A percentile compares a stretch with the other conserved stretches of the same genome.
These are phyloP conservation scores for Philhelius pedissequus DNA, from an alignment of 2,888 invertebrate genomes.

Conservation along the genomic window DNA sequence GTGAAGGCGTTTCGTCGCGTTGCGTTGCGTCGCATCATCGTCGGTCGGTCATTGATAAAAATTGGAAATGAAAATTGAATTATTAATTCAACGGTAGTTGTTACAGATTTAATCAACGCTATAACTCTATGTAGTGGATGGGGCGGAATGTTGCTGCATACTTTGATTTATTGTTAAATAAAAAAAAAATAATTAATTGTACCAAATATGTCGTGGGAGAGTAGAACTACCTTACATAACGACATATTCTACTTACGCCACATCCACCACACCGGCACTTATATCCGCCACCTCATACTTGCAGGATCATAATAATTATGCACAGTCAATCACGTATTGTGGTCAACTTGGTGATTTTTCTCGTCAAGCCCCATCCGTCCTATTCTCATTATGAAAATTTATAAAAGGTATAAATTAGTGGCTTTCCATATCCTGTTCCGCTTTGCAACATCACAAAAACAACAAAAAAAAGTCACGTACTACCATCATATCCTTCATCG, in stretches of 20 bases:
- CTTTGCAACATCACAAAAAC: not conserved
- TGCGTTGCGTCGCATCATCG: no score
- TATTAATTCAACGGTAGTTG: constrained; percentile 41
- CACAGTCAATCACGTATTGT: constrained; percentile 58
- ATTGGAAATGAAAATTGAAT: constrained; percentile 25
- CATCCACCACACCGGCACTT: not conserved
- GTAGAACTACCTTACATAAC: no score
- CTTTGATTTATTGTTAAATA: constrained; percentile 9
- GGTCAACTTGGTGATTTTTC: constrained; percentile 46
- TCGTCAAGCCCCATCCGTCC: not conserved
- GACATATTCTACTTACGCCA: no score
- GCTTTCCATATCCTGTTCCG: constrained; percentile 27
- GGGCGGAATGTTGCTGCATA: not conserved
- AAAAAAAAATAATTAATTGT: constrained; percentile 25
- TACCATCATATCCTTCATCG: constrained; percentile 38
- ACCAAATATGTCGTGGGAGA: constrained; percentile 15
- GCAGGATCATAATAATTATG: constrained; percentile 47
- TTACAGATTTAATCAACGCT: constrained; percentile 42
- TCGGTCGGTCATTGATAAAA: constrained; percentile 16
- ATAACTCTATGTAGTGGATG: not conserved
- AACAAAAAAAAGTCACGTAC: constrained; percentile 34
- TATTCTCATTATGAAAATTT: constrained; percentile 24
- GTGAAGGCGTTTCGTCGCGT: not conserved
- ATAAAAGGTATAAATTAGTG: constrained; percentile 7
- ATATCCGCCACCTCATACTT: not conserved